These are phyloP conservation scores for Pararge aegeria DNA, from an alignment of 1,140 invertebrate species.

Conservation along the genomic window DNA sequence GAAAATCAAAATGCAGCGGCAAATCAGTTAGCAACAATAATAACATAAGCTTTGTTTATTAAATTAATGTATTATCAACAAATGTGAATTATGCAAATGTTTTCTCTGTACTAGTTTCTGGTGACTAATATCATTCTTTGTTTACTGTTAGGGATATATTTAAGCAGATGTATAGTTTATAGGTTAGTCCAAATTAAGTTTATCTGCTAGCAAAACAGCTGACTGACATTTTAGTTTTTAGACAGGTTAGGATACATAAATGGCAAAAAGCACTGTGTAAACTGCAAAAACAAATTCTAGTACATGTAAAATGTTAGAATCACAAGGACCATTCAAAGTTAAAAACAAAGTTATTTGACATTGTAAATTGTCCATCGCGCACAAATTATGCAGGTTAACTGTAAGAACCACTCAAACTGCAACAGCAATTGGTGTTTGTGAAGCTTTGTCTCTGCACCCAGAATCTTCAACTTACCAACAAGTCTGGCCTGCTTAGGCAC, in stretches of 20 bases:
- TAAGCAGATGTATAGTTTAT: constrained; percentile 18
- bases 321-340: constrained; percentile 78
- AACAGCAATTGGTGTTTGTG: constrained; percentile 66
- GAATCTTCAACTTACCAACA: constrained; percentile 82
- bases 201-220: constrained; percentile 1
- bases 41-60: constrained; percentile 27
- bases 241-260: constrained; percentile 29
- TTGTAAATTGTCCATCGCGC: constrained; percentile 62
- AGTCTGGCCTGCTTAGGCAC: constrained; percentile 85
- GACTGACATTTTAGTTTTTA: constrained; percentile 19
- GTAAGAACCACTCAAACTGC: constrained; percentile 66
- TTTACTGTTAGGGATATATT: constrained; percentile 27
- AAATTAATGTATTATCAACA: constrained; percentile 39
- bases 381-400: constrained; percentile 75
- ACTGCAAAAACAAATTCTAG: constrained; percentile 21
- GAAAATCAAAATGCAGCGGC: not conserved
- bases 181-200: constrained; percentile 28
- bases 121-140: constrained; percentile 40
- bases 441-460: constrained; percentile 65
- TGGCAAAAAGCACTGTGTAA: constrained; percentile 30
- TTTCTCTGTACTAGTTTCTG: constrained; percentile 30
- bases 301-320: constrained; percentile 62
- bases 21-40: constrained; percentile 14
- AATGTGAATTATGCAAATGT: constrained; percentile 37
- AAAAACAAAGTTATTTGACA: constrained; percentile 34